Conservation (phyloP, 2,888 invertebrate species). For the Schizaphis graminum region DNA sequence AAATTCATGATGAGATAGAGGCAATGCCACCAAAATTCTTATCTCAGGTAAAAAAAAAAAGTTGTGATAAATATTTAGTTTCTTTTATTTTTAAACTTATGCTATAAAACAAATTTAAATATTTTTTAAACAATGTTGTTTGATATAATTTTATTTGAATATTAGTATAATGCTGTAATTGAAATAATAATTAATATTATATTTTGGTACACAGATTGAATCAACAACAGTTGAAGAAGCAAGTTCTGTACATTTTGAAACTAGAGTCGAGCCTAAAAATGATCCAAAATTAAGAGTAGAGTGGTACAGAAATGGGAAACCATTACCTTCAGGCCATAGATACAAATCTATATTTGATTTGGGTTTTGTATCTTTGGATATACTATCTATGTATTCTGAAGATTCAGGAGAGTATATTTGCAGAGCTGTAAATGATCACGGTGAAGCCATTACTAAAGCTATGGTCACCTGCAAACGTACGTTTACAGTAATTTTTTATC, state of each 20-base stretch:
- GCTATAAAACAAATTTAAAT: not conserved
- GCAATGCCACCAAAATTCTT: constrained; percentile 87
- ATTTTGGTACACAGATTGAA: constrained; percentile 75
- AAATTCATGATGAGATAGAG: constrained; percentile 72
- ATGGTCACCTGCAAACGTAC: constrained; percentile 79
- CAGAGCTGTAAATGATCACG: constrained; percentile 90
- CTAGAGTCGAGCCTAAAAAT: constrained; percentile 93
- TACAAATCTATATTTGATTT: constrained; percentile 93
- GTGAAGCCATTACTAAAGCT: constrained; percentile 89
- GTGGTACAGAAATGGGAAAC: constrained; percentile 83
- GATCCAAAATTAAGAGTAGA: constrained; percentile 83
- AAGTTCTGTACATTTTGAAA: constrained; percentile 94
- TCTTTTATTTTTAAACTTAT: not conserved
- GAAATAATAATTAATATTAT: constrained; percentile 18
- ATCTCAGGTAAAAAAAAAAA: constrained; percentile 73
- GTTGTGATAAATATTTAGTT: not conserved
- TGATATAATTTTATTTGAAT: not conserved
- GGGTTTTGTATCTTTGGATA: constrained; percentile 93
- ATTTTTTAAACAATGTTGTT: not conserved
- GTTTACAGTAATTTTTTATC: not conserved
- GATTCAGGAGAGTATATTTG: constrained; percentile 96
- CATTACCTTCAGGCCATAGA: constrained; percentile 89
- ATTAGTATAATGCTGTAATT: not conserved
- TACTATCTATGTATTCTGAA: constrained; percentile 92
- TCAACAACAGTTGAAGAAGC: constrained; percentile 90